Evolutionary conservation across 2,888 invertebrate species (phyloP).

Genomic region (Chloroclysta siterata): DNA sequence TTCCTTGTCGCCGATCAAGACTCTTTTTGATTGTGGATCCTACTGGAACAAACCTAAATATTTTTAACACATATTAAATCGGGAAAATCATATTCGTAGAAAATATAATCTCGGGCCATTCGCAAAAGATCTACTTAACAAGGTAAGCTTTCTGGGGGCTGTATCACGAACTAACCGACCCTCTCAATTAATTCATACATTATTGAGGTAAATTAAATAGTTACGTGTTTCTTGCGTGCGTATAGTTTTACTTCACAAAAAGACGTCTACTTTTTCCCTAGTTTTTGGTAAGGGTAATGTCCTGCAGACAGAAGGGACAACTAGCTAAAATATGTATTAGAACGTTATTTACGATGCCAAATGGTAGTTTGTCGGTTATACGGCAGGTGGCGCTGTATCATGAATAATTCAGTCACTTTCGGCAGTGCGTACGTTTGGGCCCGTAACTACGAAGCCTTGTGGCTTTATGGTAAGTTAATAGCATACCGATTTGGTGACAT

Average conservation of each 20-base stretch:
- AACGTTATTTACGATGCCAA: slow-evolving; percentile 51
- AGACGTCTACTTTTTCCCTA: background rate
- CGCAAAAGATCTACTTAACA: too few relatives aligned
- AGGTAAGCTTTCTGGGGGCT: too few relatives aligned
- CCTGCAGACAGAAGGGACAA: slow-evolving; percentile 25
- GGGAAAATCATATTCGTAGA: too few relatives aligned
- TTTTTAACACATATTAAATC: too few relatives aligned
- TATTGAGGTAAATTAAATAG: background rate
- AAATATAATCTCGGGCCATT: too few relatives aligned
- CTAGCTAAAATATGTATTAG: slow-evolving; percentile 51
- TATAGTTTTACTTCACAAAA: too few relatives aligned
- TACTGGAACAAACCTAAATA: too few relatives aligned
- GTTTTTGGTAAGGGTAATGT: slow-evolving; percentile 28
- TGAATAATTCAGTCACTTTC: slow-evolving; percentile 61
- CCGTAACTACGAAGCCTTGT: slow-evolving; percentile 39
- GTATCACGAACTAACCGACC: too few relatives aligned
- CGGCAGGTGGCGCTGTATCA: slow-evolving; percentile 66
- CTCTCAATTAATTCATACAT: too few relatives aligned
- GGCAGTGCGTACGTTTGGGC: slow-evolving; percentile 46
- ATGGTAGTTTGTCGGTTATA: slow-evolving; percentile 65
- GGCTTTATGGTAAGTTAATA: slow-evolving; percentile 50
- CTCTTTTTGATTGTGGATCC: too few relatives aligned
- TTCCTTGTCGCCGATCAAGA: too few relatives aligned
- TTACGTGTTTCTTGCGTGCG: too few relatives aligned
- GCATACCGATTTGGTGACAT: slow-evolving; percentile 52